Conservation (phyloP, 2,113 vertebrate species). For the Oryzias woworae region DNA sequence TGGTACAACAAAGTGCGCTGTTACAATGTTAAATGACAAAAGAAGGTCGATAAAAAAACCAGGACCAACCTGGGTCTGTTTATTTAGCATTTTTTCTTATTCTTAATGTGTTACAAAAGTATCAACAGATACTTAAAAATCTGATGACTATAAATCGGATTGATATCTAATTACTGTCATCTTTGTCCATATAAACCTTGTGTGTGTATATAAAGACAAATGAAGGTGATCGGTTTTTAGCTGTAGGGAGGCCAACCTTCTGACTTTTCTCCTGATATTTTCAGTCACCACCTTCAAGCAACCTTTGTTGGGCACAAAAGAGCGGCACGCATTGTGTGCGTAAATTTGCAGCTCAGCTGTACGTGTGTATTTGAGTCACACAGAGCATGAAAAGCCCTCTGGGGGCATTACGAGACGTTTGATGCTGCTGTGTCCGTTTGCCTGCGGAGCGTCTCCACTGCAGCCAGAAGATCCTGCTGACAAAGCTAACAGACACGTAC, state of each 20-base stretch:
- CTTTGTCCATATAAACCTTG: background rate
- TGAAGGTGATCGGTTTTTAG: slow-evolving; percentile 45
- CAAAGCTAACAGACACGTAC: slow-evolving; percentile 22
- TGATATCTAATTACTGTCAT: no score
- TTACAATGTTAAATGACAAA: no score
- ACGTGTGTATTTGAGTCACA: background rate
- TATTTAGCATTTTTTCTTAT: no score
- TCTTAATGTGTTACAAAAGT: no score
- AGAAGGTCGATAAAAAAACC: no score
- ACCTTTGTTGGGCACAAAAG: slow-evolving; percentile 37
- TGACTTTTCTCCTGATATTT: slow-evolving; percentile 47
- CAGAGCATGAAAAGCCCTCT: slow-evolving; percentile 2
- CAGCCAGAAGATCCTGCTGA: slow-evolving; percentile 25
- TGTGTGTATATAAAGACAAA: slow-evolving; percentile 45
- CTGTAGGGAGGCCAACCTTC: slow-evolving; percentile 42
- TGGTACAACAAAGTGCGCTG: no score
- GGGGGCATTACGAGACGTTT: slow-evolving; percentile 10
- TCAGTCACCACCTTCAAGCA: slow-evolving; percentile 47
- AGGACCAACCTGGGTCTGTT: no score
- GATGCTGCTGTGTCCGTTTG: slow-evolving; percentile 5
- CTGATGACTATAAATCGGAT: no score
- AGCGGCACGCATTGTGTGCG: background rate
- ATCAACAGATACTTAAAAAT: no score
- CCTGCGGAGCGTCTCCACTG: slow-evolving; percentile 19
- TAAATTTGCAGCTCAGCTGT: slow-evolving; percentile 1